Evolutionary conservation across 1,140 invertebrate species (phyloP), one percentile per base, ranked within the genome.

Genomic region (Bombus waltoni): DNA sequence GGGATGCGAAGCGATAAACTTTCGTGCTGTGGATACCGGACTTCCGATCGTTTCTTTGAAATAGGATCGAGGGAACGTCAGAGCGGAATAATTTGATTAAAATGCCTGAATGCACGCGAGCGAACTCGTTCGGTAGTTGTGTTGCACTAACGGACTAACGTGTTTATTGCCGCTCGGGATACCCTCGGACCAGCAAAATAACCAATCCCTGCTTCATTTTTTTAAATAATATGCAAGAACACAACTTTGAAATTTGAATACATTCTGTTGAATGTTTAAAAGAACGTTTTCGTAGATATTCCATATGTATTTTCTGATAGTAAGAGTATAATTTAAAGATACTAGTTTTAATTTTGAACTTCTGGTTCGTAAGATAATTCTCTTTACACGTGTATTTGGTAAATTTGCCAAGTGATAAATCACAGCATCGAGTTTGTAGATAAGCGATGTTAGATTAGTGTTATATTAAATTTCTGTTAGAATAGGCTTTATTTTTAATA

Each of bases 41-140:
- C 81, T 82, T 82, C 81, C 71, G 71, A 82, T 82, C 81, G 81
- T 75, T 75, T 71, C 81, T 82, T 82, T 82, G 81, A 82, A 75
- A 82, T 75, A 47, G 81, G 81, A 82, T 75, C 59, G 80, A 35
- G 40, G 53, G 80, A 62, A 81, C 40, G 5, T 59, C 57, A 25
- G 57, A 65, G 71, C 72, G 81, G 81, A 82, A 82, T 82, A 75
- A 82, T 82, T 82, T 75, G 81, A 82, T 82, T 82, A 82, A 82
- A 82, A 82, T 82, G 59, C 42, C 42, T 66, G 81, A 72, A 47
- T 82, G 53, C 81, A 65, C 80, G 80, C 71, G 71, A 74, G 40
- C 35, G 71, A 74, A 82, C 80, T 38, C 70, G 80, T 81, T 81
- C 79, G 47, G 25, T 81, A 81, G 47, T 57, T n/a, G 44, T 57